Conservation (phyloP, 2,113 vertebrate species). For the Corythornis cristatus region DNA sequence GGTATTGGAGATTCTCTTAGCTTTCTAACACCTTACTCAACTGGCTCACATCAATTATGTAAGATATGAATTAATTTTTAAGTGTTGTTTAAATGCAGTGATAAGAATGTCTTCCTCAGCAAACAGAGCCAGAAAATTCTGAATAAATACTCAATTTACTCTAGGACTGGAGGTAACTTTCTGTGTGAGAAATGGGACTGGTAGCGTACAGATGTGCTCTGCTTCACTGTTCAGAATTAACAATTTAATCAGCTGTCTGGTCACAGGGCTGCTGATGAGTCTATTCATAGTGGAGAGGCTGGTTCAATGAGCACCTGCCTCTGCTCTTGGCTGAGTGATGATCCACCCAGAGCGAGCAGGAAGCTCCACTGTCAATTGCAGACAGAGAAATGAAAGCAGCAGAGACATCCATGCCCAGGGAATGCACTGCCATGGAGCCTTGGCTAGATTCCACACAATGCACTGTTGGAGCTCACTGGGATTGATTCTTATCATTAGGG, state of each 20-base stretch:
- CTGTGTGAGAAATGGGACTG: background rate
- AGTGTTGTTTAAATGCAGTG: constrained; percentile 28
- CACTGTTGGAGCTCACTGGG: background rate
- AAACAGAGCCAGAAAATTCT: constrained; percentile 34
- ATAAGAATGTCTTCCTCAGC: background rate
- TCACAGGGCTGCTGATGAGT: constrained; percentile 57
- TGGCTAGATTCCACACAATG: background rate
- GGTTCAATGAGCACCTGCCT: constrained; percentile 57
- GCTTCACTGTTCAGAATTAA: constrained; percentile 51
- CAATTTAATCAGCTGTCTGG: constrained; percentile 49
- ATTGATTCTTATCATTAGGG: background rate
- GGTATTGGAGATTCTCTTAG: background rate
- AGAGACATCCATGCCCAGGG: background rate
- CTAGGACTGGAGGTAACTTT: constrained; percentile 55
- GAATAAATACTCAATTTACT: constrained; percentile 64
- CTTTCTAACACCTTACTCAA: background rate
- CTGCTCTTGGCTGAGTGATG: constrained; percentile 8
- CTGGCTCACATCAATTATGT: constrained; percentile 18
- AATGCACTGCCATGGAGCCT: background rate
- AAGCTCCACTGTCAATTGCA: constrained; percentile 7
- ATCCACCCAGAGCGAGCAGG: constrained; percentile 6
- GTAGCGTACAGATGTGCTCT: constrained; percentile 52
- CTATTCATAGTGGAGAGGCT: constrained; percentile 63
- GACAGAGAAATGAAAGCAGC: background rate
- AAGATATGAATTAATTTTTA: constrained; percentile 36